Evolutionary conservation across 2,888 invertebrate genomes (phyloP).

Genomic region (Chymomyza caudatula): DNA sequence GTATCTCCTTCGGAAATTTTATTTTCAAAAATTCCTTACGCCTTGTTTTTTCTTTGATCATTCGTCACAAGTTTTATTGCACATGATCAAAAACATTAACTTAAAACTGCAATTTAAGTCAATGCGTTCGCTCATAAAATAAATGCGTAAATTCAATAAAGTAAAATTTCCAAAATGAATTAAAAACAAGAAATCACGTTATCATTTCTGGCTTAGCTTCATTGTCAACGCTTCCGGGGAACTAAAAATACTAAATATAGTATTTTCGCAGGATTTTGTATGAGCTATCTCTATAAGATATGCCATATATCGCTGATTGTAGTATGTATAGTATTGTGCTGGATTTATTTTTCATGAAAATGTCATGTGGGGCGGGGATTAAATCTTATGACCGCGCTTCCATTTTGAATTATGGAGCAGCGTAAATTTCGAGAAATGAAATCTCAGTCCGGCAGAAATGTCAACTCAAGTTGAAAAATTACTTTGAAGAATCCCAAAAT

Average conservation of each 20-base stretch:
- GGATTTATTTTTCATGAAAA: constrained; percentile 64
- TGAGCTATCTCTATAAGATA: constrained; percentile 14
- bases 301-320: not conserved
- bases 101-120: no score
- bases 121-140: no score
- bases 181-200: no score
- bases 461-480: constrained; percentile 55
- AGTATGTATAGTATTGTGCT: constrained; percentile 23
- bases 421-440: constrained; percentile 48
- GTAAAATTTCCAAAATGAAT: no score
- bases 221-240: not conserved
- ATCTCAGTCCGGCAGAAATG: constrained; percentile 21
- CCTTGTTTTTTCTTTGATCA: no score
- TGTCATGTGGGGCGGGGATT: constrained; percentile 60
- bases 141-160: no score
- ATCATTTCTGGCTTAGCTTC: no score
- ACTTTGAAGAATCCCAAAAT: constrained; percentile 42
- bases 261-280: constrained; percentile 20
- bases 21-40: no score
- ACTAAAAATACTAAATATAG: not conserved
- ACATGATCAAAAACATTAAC: no score
- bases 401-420: constrained; percentile 54
- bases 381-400: constrained; percentile 44
- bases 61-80: no score
- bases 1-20: no score